These are phyloP conservation scores for Champsocephalus gunnari DNA, from an alignment of 2,797 vertebrate species.

Conservation along the genomic window DNA sequence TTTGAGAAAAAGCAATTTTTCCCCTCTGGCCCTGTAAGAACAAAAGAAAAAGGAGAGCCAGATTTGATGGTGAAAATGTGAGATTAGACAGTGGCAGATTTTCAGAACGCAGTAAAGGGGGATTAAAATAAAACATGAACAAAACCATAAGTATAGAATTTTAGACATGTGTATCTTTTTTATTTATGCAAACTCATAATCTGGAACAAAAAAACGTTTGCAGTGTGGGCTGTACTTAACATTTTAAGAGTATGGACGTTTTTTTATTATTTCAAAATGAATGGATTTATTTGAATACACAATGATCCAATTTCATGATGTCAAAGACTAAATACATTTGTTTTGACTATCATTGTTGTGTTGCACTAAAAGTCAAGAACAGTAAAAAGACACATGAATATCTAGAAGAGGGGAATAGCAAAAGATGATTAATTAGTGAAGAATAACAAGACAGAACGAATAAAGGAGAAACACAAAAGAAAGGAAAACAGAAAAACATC, in stretches of 20 bases:
- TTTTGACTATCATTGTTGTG: neutral
- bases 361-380: conserved; percentile 1
- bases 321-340: neutral
- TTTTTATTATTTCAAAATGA: neutral
- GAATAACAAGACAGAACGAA: neutral
- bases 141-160: neutral
- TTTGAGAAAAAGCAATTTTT: neutral
- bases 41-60: neutral
- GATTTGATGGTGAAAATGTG: neutral
- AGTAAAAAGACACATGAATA: neutral
- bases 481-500: neutral
- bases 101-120: neutral
- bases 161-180: neutral
- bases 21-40: neutral
- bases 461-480: conserved; percentile 4
- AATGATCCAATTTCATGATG: neutral
- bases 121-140: neutral
- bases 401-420: neutral
- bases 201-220: too few species aligned
- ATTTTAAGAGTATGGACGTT: too few species aligned
- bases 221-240: too few species aligned
- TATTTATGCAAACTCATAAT: too few species aligned
- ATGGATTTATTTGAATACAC: conserved; percentile 4
- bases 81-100: conserved; percentile 8
- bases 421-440: neutral